These are phyloP conservation scores for Babyrousa celebensis DNA, from an alignment of 2,797 vertebrate genomes.

Conservation along the genomic window DNA sequence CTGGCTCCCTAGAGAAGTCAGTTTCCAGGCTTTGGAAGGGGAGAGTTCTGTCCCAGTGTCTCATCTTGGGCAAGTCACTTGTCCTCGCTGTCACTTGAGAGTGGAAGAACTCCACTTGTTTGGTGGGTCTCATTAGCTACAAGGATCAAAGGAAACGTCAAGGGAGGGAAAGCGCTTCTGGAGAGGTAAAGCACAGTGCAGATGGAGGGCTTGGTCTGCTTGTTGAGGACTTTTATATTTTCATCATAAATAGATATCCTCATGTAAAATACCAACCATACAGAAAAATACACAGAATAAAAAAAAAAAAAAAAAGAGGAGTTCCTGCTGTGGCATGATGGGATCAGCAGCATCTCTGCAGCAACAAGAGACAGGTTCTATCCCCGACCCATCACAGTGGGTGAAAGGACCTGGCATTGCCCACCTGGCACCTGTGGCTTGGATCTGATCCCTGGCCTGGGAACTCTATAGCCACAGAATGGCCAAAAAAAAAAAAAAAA, in stretches of 20 bases:
- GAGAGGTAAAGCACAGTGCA: neutral
- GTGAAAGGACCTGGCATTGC: too few relatives aligned
- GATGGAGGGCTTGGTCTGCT: neutral
- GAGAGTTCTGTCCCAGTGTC: neutral
- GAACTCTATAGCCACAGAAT: too few relatives aligned
- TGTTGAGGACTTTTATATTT: neutral
- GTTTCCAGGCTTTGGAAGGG: neutral
- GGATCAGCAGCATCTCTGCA: too few relatives aligned
- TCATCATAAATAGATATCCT: neutral
- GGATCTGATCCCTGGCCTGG: too few relatives aligned
- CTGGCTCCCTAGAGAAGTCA: neutral
- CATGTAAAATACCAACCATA: neutral
- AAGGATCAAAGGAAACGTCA: neutral
- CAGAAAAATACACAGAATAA: conserved; percentile 21
- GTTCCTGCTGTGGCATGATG: too few relatives aligned
- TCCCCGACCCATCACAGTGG: too few relatives aligned
- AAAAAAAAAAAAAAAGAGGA: neutral
- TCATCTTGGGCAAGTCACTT: conserved; percentile 14
- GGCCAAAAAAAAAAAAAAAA: neutral
- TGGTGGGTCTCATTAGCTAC: neutral
- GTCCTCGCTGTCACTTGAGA: neutral
- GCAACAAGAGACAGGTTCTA: too few relatives aligned
- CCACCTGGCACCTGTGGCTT: too few relatives aligned
- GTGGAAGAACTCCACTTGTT: neutral
- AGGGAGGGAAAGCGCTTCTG: neutral